Evolutionary conservation across 2,888 invertebrate species (phyloP).

Genomic region (Smittia sp.): DNA sequence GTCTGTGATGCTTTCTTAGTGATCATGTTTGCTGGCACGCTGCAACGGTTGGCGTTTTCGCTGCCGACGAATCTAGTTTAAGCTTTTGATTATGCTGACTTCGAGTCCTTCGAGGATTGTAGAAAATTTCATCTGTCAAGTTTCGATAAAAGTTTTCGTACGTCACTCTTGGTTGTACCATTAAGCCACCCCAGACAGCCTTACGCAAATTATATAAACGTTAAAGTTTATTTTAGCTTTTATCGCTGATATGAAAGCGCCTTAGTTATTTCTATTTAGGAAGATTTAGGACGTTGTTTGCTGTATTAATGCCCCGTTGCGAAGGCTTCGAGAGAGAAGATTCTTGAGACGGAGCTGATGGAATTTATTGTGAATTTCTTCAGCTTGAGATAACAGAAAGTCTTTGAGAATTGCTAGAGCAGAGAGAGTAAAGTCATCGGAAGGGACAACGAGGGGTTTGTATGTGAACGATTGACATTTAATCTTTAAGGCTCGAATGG

Average conservation of each 20-base stretch:
- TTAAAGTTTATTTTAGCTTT: slow-evolving; percentile 8
- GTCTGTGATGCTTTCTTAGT: too few relatives aligned
- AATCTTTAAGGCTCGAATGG: neutral
- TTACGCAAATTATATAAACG: neutral
- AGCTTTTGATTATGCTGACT: too few relatives aligned
- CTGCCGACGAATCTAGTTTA: too few relatives aligned
- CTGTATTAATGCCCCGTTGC: neutral
- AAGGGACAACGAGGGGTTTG: neutral
- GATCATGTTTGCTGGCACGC: too few relatives aligned
- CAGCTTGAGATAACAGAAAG: neutral
- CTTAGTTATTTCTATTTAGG: neutral
- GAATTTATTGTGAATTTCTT: neutral
- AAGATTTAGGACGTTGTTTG: slow-evolving; percentile 3
- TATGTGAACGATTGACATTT: neutral
- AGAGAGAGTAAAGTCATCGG: neutral
- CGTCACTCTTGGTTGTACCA: neutral
- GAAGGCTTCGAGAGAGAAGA: neutral
- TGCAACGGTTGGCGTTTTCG: too few relatives aligned
- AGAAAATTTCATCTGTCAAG: too few relatives aligned
- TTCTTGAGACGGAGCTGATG: neutral
- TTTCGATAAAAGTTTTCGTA: too few relatives aligned
- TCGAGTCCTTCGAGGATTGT: too few relatives aligned
- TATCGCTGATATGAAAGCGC: neutral
- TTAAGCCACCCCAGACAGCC: neutral
- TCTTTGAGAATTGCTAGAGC: neutral